These are phyloP conservation scores for Sisyra nigra DNA, from an alignment of 2,888 invertebrate species.

Conservation along the genomic window DNA sequence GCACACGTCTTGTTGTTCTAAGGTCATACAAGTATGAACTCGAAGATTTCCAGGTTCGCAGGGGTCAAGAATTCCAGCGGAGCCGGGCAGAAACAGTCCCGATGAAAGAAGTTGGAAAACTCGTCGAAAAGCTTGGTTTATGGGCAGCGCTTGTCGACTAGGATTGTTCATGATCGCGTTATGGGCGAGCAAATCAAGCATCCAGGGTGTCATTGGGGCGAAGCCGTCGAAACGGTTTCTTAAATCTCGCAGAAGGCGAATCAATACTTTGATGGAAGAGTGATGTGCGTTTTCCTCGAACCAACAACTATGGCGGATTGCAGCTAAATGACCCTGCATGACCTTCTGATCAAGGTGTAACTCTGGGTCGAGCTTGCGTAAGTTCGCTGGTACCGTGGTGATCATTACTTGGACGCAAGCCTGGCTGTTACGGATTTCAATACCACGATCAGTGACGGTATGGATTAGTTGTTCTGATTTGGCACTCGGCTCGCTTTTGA, in stretches of 20 bases:
- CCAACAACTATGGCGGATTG: conserved; percentile 93
- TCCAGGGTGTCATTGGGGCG: conserved; percentile 87
- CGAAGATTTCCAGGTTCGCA: conserved; percentile 81
- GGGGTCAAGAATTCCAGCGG: conserved; percentile 83
- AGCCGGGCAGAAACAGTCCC: conserved; percentile 89
- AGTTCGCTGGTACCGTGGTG: conserved; percentile 86
- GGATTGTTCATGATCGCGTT: conserved; percentile 95
- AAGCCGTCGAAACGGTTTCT: conserved; percentile 80
- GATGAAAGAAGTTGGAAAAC: conserved; percentile 83
- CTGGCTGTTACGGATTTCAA: conserved; percentile 71
- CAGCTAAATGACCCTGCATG: conserved; percentile 79
- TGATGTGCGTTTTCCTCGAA: conserved; percentile 97
- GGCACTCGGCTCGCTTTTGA: conserved; percentile 42
- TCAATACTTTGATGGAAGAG: conserved; percentile 83
- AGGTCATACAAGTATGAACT: conserved; percentile 77
- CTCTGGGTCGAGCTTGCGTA: conserved; percentile 84
- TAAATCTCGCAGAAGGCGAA: conserved; percentile 85
- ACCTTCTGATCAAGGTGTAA: conserved; percentile 57
- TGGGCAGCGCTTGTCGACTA: conserved; percentile 76
- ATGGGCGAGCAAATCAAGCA: conserved; percentile 88
- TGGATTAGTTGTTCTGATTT: conserved; percentile 39
- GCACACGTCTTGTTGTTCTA: conserved; percentile 84
- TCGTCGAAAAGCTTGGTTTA: conserved; percentile 82
- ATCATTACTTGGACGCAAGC: conserved; percentile 83
- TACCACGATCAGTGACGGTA: conserved; percentile 58